A percentile compares a stretch with the other conserved stretches of the same genome.
Conservation (phyloP, 2,797 vertebrate species). For the Harpagifer antarcticus region DNA sequence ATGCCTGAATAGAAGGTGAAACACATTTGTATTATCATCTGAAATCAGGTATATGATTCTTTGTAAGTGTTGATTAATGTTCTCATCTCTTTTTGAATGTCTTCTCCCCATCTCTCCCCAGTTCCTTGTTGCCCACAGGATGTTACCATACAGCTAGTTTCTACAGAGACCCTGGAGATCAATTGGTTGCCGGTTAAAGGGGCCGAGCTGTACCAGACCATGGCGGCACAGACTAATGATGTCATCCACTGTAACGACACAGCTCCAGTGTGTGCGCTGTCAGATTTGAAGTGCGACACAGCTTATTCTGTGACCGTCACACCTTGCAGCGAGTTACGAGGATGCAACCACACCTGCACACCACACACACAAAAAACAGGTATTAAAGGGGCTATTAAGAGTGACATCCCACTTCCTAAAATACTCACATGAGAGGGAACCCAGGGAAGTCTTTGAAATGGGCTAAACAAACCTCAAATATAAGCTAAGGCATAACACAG, state of each 20-base stretch:
- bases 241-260: conserved; percentile 89
- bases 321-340: conserved; percentile 89
- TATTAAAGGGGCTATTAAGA: conserved; percentile 56
- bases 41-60: not conserved
- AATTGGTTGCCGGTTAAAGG: conserved; percentile 90
- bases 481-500: not conserved
- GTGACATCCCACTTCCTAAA: not conserved
- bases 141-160: conserved; percentile 81
- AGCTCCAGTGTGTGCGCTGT: conserved; percentile 87
- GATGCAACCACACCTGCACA: conserved; percentile 86
- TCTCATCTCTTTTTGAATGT: not conserved
- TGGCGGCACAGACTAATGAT: conserved; percentile 73
- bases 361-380: conserved; percentile 86
- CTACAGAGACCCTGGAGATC: conserved; percentile 89
- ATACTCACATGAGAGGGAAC: not conserved
- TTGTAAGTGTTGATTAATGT: not conserved
- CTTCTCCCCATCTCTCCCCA: conserved; percentile 57
- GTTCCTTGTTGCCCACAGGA: conserved; percentile 92
- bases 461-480: not conserved
- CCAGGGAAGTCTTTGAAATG: not conserved
- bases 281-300: conserved; percentile 88
- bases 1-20: too few relatives aligned
- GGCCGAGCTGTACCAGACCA: conserved; percentile 90
- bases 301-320: conserved; percentile 87
- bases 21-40: not conserved